Evolutionary conservation across 2,797 vertebrate species (phyloP), one percentile per base, ranked within the genome.

Genomic region (Lutjanus campechanus): DNA sequence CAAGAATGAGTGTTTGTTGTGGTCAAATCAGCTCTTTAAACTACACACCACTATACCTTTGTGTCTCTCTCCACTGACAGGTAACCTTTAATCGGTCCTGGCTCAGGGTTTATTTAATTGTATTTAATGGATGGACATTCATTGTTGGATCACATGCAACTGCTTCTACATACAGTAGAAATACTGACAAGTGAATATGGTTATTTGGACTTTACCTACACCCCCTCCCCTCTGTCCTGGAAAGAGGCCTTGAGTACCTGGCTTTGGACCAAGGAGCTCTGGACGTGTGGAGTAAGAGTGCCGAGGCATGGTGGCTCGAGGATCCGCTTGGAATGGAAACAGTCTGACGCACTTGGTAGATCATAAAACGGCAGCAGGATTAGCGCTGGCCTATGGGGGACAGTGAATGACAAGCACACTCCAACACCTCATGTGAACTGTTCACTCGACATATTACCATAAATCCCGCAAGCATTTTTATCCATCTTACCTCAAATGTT

Each of bases 261-360:
- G 86, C 82, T 72, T 44, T 36, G 47, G 64, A 54, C 72, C 82
- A 85, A 69, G 25, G 54, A 77, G 53, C 61, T 69, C 15, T 79
- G 81, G 56, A 77, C 73, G 54, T 85, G 83, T 80, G 79, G 72
- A 72, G 69, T 53, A 69, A 77, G 74, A 69, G 63, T 40, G 64
- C 25, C 60, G 79, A 63, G 60, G 68, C 58, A 67, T 69, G 61
- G 76, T 77, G 76, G 79, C 85, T 77, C 75, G 79, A 88, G 77
- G 77, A 83, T 84, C 78, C 15, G 20, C 65, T 69, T 79, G 84
- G 69, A 89, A 84, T 92, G 92, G 91, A 93, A 91, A 88, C 73
- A 80, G 85, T 84, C 77, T 92, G 92, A 93, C 89, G 88, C 91
- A 93, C 88, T 84, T 88, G 69, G 77, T 85, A n/a, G 76, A 88